phyloP scores from a whole-genome alignment of 2,888 invertebrate genomes.

The Apotomis capreana region DNA sequence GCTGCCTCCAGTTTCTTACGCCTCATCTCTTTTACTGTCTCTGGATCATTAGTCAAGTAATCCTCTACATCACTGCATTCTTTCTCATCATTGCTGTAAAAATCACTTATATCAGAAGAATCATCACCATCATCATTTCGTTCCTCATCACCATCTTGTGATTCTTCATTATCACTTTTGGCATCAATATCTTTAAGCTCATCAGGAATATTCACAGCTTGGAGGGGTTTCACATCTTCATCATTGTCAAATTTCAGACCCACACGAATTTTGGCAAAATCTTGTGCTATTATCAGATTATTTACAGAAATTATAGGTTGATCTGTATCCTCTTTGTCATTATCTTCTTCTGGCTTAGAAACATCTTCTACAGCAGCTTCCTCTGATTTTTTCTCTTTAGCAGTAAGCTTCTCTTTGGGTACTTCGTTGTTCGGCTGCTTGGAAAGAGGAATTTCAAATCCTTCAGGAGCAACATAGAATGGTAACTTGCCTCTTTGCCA shows the following conservation, averaged over 20 bases:
- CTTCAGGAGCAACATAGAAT: conserved; percentile 95
- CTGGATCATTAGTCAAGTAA: conserved; percentile 72
- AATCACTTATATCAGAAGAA: conserved; percentile 86
- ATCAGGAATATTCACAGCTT: conserved; percentile 74
- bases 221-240: conserved; percentile 85
- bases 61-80: conserved; percentile 81
- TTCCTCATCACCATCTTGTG: conserved; percentile 56
- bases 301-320: conserved; percentile 68
- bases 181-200: conserved; percentile 76
- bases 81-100: conserved; percentile 87
- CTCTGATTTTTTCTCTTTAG: conserved; percentile 58
- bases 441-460: conserved; percentile 88
- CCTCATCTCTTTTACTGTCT: conserved; percentile 77
- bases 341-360: conserved; percentile 52
- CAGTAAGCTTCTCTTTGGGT: conserved; percentile 49
- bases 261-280: conserved; percentile 91
- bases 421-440: conserved; percentile 61
- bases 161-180: conserved; percentile 60
- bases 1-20: conserved; percentile 77
- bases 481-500: conserved; percentile 99
- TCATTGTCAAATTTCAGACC: conserved; percentile 86
- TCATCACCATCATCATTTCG: conserved; percentile 74
- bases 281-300: conserved; percentile 86
- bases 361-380: conserved; percentile 57
- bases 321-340: conserved; percentile 53